Base-by-base conservation (phyloP, 2,113 vertebrate genomes). In the Diphyllodes magnificus region DNA sequence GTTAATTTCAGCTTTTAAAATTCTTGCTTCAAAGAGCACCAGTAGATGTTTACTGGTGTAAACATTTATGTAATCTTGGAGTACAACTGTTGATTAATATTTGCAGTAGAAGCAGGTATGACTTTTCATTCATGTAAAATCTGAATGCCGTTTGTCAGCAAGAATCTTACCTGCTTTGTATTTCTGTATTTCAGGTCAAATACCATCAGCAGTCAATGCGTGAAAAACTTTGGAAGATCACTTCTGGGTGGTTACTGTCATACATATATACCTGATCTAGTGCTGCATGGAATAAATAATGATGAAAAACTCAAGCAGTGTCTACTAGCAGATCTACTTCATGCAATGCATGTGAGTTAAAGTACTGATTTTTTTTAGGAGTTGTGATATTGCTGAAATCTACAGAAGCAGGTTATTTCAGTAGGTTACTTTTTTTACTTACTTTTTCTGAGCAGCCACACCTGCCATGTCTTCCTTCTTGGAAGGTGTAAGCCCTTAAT, bases 201-300 rank as follows among this genome's bases (percentile, higher is more conserved):
- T 70, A 97, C 94, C 65, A 93, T 98, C 97, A 98, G 98, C 92
- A 97, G 76, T 64, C 97, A 97, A 51, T 98, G 96, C 7, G 76
- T 98, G 68, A 98, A 98, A 83, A 98, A 98, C 83, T 99, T 98
- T 21, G 99, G 98, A 91, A 98, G 98, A 84, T 99, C 98, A 0
- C 98, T 99, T 59, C 97, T 99, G 49, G 99, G 98, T 18, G 98
- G 98, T 45, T 99, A 98, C 91, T 99, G 98, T 91, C 97, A 98
- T 47, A 98, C 98, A 0, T 99, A 99, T 64, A 97, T 99, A 97
- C 98, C 99, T 27, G 98, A 99, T 63, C 97, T 99, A 57, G 99
- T 98, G 89, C 97, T 99, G 50, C 99, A 99, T 30, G 99, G 99
- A 75, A 97, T 98, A 88, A 89, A 94, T 91, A 98, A 96, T 1